Conservation (phyloP, 2,113 vertebrate genomes). For the Hippotragus niger region DNA sequence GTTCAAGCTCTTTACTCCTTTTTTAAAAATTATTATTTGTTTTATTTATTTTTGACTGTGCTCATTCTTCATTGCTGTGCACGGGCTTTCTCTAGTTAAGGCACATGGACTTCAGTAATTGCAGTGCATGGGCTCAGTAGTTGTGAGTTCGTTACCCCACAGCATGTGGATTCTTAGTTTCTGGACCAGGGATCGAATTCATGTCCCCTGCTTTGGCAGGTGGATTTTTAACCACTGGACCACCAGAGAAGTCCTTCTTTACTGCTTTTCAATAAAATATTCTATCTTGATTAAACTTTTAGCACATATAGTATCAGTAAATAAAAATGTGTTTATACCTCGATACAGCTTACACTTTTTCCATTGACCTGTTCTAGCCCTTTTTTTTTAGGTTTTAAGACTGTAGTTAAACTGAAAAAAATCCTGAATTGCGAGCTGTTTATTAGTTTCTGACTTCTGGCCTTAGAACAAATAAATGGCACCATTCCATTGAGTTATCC, state of each 20-base stretch:
- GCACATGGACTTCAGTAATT: neutral
- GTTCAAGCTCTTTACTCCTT: neutral
- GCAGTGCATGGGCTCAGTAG: neutral
- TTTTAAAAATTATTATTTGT: neutral
- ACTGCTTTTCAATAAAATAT: neutral
- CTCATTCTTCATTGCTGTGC: neutral
- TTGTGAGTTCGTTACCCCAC: neutral
- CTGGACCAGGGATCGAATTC: neutral
- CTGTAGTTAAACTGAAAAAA: slow-evolving; percentile 1
- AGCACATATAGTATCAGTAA: neutral
- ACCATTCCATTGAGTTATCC: neutral
- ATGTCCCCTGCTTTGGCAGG: neutral
- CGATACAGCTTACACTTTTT: neutral
- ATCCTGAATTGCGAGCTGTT: neutral
- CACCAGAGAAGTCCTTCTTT: neutral
- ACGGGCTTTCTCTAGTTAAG: neutral
- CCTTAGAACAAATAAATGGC: slow-evolving; percentile 4
- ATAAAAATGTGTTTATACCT: slow-evolving; percentile 10
- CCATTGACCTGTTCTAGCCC: neutral
- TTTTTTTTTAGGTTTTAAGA: slow-evolving; percentile 24
- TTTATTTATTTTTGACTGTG: neutral
- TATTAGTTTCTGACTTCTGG: slow-evolving; percentile 16
- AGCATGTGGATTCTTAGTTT: neutral
- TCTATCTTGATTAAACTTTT: slow-evolving; percentile 8
- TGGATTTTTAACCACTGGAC: neutral